Evolutionary conservation across 2,888 invertebrate genomes (phyloP), one percentile per base, ranked within the genome.

Genomic region (Agonopterix subpropinquella): DNA sequence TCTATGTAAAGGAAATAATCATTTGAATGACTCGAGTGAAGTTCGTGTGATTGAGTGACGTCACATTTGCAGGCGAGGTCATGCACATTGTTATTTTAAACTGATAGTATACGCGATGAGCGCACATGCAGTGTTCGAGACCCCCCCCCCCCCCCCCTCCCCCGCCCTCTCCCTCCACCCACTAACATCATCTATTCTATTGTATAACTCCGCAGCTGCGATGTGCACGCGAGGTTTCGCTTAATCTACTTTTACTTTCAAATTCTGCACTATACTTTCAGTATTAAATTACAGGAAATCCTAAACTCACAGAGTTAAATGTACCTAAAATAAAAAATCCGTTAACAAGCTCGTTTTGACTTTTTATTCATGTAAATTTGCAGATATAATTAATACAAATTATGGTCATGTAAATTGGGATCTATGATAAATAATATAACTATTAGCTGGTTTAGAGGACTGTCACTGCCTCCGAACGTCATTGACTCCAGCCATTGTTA

Each of bases 291-390:
- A n/a, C 18, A 18, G 18, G 18, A 18, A 18, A n/a, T 39, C n/a
- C n/a, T 37, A n/a, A n/a, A n/a, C n/a, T n/a, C n/a, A n/a, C n/a
- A n/a, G n/a, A n/a, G n/a, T n/a, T n/a, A n/a, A n/a, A n/a, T n/a
- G n/a, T n/a, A n/a, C n/a, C n/a, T n/a, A 37, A n/a, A 39, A 10
- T 39, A 39, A 39, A 39, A 39, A 39, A 39, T 39, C n/a, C n/a
- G n/a, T 39, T 39, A 78, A 77, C 85, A 86, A 87, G 84, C 85
- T 85, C 83, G 72, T 89, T 89, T 86, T 77, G 77, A 86, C 78
- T 69, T 83, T 89, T 89, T 88, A 89, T 88, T 89, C 77, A 87
- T 89, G 88, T 88, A 89, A 89, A 89, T 88, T 89, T 88, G 88
- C 87, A 85, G 83, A 81, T 86, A 89, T 86, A 86, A 80, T 88